phyloP scores from a whole-genome alignment of 2,113 vertebrate species.

The Lamprologus sp. region DNA sequence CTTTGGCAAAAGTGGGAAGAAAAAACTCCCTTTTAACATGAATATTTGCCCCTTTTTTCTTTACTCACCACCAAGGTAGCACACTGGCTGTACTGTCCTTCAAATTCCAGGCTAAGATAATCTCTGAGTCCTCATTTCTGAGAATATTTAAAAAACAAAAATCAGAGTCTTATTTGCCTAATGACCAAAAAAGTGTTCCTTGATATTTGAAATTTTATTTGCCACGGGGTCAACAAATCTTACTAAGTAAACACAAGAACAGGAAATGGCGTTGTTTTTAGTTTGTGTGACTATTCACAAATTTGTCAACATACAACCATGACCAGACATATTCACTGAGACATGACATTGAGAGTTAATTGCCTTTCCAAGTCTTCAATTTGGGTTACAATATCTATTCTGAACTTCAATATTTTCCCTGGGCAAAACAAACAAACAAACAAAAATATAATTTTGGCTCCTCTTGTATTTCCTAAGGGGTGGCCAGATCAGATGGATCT shows the following conservation, averaged over 20 bases:
- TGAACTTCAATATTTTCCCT: background rate
- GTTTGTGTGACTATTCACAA: background rate
- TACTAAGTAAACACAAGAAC: background rate
- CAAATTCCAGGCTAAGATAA: background rate
- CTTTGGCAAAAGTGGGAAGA: background rate
- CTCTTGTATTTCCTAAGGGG: background rate
- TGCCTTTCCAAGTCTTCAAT: background rate
- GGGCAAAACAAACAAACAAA: background rate
- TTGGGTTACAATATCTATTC: background rate
- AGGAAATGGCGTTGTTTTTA: background rate
- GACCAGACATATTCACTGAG: background rate
- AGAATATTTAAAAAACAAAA: background rate
- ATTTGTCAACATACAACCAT: background rate
- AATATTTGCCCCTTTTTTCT: background rate
- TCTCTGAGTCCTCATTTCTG: background rate
- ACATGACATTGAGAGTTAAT: background rate
- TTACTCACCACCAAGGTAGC: background rate
- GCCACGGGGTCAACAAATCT: fast-evolving
- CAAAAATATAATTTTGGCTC: background rate
- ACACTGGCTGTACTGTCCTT: background rate
- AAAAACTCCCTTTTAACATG: background rate
- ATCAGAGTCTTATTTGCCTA: background rate
- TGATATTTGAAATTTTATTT: background rate
- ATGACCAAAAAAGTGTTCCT: background rate
- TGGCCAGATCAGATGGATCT: background rate